Conservation (phyloP, 2,797 vertebrate species). For the Phrynocephalus vlangalii region DNA sequence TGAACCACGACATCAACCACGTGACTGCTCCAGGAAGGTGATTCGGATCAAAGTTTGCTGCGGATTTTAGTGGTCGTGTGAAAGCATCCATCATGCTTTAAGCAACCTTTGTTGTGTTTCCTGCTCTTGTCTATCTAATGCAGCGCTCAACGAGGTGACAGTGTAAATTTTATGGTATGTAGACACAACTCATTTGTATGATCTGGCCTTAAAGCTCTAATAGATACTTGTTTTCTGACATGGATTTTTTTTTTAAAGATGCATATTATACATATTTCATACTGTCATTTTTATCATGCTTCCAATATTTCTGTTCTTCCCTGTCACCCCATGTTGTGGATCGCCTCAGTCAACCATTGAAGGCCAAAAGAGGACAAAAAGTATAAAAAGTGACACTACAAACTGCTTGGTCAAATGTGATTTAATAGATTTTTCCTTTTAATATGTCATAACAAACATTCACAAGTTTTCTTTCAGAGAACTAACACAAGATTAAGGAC, state of each 20-base stretch:
- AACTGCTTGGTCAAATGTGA: not conserved
- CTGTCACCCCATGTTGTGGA: not conserved
- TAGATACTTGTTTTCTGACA: not conserved
- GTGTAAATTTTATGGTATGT: not conserved
- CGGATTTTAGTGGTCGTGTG: too few relatives aligned
- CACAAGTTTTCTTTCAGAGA: not conserved
- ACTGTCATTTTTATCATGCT: not conserved
- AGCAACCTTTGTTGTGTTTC: not conserved
- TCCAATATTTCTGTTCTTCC: not conserved
- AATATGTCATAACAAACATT: not conserved
- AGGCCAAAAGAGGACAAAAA: not conserved
- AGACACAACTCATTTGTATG: not conserved
- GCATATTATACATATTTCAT: not conserved
- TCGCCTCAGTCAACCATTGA: not conserved
- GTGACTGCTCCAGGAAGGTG: too few relatives aligned
- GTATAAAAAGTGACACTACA: not conserved
- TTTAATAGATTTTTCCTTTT: not conserved
- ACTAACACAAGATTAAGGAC: too few relatives aligned
- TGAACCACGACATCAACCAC: too few relatives aligned
- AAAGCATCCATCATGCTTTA: too few relatives aligned
- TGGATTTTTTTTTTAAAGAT: not conserved
- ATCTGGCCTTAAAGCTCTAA: not conserved
- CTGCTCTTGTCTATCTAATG: conserved; percentile 7
- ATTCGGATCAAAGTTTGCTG: too few relatives aligned
- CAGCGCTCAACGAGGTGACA: not conserved